These are phyloP conservation scores for Spermophilus dauricus DNA, from an alignment of 2,113 vertebrate species.

Conservation along the genomic window DNA sequence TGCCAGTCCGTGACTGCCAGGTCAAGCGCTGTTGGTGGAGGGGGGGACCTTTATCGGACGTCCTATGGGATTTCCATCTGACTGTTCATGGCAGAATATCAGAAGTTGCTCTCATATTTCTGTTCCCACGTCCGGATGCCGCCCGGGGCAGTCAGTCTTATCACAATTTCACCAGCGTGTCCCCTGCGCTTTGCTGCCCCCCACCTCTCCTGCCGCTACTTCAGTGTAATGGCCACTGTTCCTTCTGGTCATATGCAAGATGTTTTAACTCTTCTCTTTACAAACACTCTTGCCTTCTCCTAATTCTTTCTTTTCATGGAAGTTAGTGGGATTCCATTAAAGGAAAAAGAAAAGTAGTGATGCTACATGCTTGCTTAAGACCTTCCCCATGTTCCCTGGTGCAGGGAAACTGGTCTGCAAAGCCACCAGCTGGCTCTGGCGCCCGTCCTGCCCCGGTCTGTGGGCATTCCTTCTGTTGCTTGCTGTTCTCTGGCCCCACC, in stretches of 20 bases:
- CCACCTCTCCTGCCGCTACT: no score
- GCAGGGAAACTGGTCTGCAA: fast-evolving
- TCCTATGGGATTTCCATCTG: background rate
- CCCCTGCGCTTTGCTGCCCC: background rate
- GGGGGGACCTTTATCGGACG: fast-evolving
- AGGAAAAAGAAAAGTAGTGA: background rate
- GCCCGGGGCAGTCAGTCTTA: fast-evolving
- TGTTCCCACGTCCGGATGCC: fast-evolving
- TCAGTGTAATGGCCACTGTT: background rate
- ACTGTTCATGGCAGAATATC: background rate
- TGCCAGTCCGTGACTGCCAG: no score
- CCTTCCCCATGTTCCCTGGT: fast-evolving
- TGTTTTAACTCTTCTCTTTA: background rate
- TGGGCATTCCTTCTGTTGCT: fast-evolving
- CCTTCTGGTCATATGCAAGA: background rate
- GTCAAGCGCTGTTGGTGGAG: no score
- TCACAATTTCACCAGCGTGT: fast-evolving
- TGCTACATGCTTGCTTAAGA: background rate
- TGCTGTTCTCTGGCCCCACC: background rate
- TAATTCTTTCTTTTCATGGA: background rate
- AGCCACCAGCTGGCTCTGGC: fast-evolving
- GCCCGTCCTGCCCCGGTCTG: no score
- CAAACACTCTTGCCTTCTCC: background rate
- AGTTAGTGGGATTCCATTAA: background rate
- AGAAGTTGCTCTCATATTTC: background rate